Evolutionary conservation across 2,888 invertebrate species (phyloP).

Genomic region (Xylophagus ater): DNA sequence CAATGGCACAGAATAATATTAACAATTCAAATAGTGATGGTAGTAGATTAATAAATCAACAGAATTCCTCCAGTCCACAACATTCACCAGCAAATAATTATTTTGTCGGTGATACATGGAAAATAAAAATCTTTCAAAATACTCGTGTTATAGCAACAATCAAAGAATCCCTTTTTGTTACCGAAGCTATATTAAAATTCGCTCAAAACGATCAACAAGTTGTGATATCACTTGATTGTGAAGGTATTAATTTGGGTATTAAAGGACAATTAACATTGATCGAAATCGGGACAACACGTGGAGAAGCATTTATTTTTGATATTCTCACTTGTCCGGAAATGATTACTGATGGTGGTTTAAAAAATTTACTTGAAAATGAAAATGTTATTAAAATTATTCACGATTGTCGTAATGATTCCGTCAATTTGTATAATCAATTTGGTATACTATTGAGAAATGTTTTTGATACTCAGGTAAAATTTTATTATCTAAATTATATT

Average conservation of each 20-base stretch:
- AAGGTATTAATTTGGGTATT: slow-evolving; percentile 82
- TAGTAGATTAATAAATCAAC: slow-evolving; percentile 40
- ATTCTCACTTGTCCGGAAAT: slow-evolving; percentile 73
- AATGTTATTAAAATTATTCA: slow-evolving; percentile 81
- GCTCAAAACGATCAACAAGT: slow-evolving; percentile 41
- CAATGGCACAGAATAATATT: slow-evolving; percentile 25
- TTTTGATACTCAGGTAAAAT: slow-evolving; percentile 72
- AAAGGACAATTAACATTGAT: slow-evolving; percentile 81
- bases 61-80: slow-evolving; percentile 26
- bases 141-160: slow-evolving; percentile 70
- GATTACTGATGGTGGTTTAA: slow-evolving; percentile 65
- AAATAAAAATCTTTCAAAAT: slow-evolving; percentile 67
- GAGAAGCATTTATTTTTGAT: slow-evolving; percentile 80
- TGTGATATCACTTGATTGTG: slow-evolving; percentile 79
- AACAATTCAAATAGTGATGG: slow-evolving; percentile 7
- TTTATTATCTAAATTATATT: neutral
- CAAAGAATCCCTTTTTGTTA: slow-evolving; percentile 65
- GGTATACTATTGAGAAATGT: slow-evolving; percentile 72
- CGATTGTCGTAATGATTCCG: slow-evolving; percentile 85
- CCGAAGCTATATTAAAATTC: slow-evolving; percentile 58
- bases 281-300: slow-evolving; percentile 70
- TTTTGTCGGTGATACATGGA: slow-evolving; percentile 62
- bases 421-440: slow-evolving; percentile 76
- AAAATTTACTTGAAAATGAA: slow-evolving; percentile 66
- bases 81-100: slow-evolving; percentile 28